phyloP scores from a whole-genome alignment of 1,140 invertebrate species.

The Drosophila kanapiae region DNA sequence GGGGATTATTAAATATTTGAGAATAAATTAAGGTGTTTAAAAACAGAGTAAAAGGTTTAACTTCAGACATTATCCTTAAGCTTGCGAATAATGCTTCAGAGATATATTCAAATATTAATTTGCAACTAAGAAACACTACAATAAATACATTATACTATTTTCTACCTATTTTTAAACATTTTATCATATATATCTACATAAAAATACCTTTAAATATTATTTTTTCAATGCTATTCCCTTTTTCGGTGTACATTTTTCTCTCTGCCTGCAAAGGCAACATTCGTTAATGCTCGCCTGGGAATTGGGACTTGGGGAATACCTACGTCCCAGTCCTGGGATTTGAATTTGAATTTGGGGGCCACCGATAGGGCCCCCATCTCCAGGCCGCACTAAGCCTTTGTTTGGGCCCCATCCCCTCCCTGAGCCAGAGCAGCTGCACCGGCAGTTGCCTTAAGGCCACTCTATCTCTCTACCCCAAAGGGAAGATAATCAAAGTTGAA shows the following conservation, averaged over 20 bases:
- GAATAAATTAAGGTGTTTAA: neutral
- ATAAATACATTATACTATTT: no score
- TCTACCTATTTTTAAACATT: no score
- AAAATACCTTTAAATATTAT: no score
- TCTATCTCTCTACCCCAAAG: conserved; percentile 1
- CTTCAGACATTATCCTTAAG: no score
- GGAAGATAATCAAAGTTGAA: conserved; percentile 68
- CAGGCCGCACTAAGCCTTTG: conserved; percentile 24
- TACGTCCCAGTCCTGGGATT: conserved; percentile 3
- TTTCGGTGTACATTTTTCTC: neutral
- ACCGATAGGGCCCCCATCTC: conserved; percentile 3
- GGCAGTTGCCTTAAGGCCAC: conserved; percentile 36
- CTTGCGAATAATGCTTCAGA: no score
- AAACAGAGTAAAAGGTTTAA: neutral
- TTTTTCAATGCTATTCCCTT: no score
- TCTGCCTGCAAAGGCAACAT: conserved; percentile 10
- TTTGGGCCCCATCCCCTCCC: neutral
- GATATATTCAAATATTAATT: no score
- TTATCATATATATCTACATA: no score
- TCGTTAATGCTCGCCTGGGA: conserved; percentile 52
- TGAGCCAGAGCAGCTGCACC: conserved; percentile 9
- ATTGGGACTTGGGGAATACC: conserved; percentile 38
- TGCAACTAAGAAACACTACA: no score
- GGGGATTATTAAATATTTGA: neutral
- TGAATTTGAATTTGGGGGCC: conserved; percentile 10